These are phyloP conservation scores for Sylvicola cinctus DNA, from an alignment of 2,888 invertebrate genomes.

Conservation along the genomic window DNA sequence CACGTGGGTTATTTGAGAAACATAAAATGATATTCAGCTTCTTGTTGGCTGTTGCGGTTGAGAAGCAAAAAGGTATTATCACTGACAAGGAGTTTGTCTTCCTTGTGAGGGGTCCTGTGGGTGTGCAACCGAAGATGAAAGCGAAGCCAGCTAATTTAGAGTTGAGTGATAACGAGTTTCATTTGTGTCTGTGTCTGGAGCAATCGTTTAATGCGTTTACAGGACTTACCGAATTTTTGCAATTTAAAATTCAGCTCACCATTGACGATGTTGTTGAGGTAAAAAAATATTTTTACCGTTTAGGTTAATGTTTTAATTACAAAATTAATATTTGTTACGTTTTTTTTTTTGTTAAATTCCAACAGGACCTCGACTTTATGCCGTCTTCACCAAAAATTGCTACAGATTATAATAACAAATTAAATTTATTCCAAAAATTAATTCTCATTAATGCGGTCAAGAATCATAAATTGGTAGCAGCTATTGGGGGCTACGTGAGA, in stretches of 20 bases:
- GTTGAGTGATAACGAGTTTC: constrained; percentile 44
- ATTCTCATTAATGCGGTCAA: constrained; percentile 55
- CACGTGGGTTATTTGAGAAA: constrained; percentile 73
- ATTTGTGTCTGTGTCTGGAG: constrained; percentile 38
- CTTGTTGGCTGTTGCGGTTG: constrained; percentile 57
- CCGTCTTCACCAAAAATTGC: not conserved
- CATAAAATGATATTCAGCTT: constrained; percentile 82
- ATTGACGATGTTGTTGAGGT: not conserved
- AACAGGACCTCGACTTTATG: not conserved
- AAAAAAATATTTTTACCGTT: not conserved
- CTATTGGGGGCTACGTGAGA: constrained; percentile 60
- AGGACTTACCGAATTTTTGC: constrained; percentile 26
- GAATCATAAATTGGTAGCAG: constrained; percentile 65
- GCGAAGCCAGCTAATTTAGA: constrained; percentile 32
- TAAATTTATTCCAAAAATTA: constrained; percentile 58
- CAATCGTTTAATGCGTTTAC: constrained; percentile 32
- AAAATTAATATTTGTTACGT: too few species aligned
- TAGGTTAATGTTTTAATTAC: not conserved
- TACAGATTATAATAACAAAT: constrained; percentile 37
- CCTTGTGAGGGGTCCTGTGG: constrained; percentile 52
- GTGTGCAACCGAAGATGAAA: constrained; percentile 29
- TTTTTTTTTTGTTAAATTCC: not conserved
- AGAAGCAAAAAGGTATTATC: constrained; percentile 39
- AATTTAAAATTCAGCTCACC: not conserved
- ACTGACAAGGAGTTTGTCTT: constrained; percentile 49